Evolutionary conservation across 2,888 invertebrate genomes (phyloP).

Genomic region (Plusia festucae): DNA sequence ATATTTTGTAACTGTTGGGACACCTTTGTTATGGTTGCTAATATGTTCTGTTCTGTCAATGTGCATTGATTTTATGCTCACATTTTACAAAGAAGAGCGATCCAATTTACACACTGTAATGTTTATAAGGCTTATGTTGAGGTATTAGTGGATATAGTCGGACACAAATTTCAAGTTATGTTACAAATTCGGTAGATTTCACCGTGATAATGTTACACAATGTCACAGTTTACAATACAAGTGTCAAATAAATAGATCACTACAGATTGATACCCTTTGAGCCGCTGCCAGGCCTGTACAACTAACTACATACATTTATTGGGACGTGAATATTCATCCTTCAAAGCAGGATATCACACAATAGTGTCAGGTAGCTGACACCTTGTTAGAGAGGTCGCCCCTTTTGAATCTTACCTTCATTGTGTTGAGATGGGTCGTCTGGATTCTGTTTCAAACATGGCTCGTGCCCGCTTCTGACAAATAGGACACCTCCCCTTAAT

Average conservation of each 20-base stretch:
- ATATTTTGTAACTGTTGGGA: too few relatives aligned
- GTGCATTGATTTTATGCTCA: slow-evolving; percentile 1
- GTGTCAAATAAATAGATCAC: slow-evolving; percentile 65
- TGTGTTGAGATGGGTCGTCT: slow-evolving; percentile 79
- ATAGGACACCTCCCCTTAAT: slow-evolving; percentile 73
- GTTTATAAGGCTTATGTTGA: slow-evolving; percentile 28
- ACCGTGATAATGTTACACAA: slow-evolving; percentile 56
- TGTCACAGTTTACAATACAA: slow-evolving; percentile 61
- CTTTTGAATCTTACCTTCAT: slow-evolving; percentile 80
- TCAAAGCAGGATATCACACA: slow-evolving; percentile 79
- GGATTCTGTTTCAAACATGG: slow-evolving; percentile 80
- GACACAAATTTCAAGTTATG: slow-evolving; percentile 39
- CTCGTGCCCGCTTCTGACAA: slow-evolving; percentile 70
- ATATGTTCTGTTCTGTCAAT: slow-evolving; percentile 17
- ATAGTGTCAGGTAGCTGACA: slow-evolving; percentile 86
- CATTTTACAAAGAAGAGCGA: slow-evolving; percentile 25
- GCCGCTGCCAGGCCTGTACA: slow-evolving; percentile 52
- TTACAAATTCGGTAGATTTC: slow-evolving; percentile 54
- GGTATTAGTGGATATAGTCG: slow-evolving; percentile 32
- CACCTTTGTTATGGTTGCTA: not conserved
- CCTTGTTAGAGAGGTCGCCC: slow-evolving; percentile 82
- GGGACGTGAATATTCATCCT: slow-evolving; percentile 80
- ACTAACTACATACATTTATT: slow-evolving; percentile 70
- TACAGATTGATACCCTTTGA: slow-evolving; percentile 62
- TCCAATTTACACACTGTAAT: too few relatives aligned